Evolutionary conservation across 2,113 vertebrate genomes (phyloP).

Genomic region (Pantherophis guttatus): DNA sequence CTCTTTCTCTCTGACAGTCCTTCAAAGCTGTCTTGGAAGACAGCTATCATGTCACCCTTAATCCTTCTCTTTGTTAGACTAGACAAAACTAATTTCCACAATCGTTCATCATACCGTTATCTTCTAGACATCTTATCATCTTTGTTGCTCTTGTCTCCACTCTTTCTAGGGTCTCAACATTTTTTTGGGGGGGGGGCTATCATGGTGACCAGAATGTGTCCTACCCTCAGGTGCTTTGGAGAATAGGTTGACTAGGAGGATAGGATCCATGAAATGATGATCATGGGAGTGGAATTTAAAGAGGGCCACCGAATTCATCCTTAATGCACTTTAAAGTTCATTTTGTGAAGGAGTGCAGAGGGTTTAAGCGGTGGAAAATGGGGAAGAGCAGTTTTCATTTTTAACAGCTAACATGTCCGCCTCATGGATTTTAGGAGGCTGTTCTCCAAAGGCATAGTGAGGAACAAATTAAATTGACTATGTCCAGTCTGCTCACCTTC

Average conservation of each 20-base stretch:
- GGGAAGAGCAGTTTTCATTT: constrained; percentile 37
- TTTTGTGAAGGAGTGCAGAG: constrained; percentile 7
- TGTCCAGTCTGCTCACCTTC: constrained; percentile 36
- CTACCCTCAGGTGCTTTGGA: too few species aligned
- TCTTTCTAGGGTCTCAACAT: not conserved
- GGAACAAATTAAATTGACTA: constrained; percentile 39
- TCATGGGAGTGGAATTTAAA: not conserved
- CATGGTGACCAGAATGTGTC: not conserved
- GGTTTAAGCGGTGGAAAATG: constrained; percentile 23
- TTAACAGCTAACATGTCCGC: constrained; percentile 22
- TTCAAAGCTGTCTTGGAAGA: not conserved
- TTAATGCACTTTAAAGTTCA: not conserved
- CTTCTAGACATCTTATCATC: not conserved
- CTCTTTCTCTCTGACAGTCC: not conserved
- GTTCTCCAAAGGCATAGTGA: constrained; percentile 18
- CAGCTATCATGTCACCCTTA: not conserved
- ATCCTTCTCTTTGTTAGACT: not conserved
- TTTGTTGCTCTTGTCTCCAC: not conserved
- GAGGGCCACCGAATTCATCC: not conserved
- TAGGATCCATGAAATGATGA: not conserved
- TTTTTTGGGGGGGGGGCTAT: not conserved
- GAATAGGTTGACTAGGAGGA: not conserved
- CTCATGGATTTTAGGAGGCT: constrained; percentile 34
- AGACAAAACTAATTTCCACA: not conserved
- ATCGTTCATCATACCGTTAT: not conserved